Conservation (phyloP, 2,113 vertebrate species). For the Mirounga angustirostris region DNA sequence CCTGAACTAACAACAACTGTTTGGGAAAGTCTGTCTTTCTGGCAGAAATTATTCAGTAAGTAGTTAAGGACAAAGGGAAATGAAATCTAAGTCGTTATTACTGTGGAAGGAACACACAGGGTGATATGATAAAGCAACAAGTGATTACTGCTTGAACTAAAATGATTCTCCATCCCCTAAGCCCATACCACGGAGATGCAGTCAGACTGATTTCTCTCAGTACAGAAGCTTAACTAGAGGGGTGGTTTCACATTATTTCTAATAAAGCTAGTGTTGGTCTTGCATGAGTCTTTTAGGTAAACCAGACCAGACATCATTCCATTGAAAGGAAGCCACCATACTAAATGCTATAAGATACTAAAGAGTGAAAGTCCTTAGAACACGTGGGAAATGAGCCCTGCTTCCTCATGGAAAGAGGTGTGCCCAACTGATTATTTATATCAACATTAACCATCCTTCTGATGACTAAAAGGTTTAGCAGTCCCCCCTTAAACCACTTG, state of each 20-base stretch:
- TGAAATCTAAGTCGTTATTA: neutral
- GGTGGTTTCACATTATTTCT: neutral
- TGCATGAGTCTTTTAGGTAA: constrained; percentile 2
- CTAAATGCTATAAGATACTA: neutral
- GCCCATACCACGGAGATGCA: neutral
- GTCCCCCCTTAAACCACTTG: neutral
- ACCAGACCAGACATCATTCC: neutral
- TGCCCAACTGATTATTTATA: neutral
- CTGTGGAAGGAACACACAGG: neutral
- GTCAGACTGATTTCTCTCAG: neutral
- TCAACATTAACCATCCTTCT: neutral
- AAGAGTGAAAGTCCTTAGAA: neutral
- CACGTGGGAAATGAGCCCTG: neutral
- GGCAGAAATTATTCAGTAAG: constrained; percentile 12
- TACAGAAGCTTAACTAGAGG: neutral
- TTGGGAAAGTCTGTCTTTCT: neutral
- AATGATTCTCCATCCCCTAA: constrained; percentile 14
- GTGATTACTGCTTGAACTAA: neutral
- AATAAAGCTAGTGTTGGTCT: neutral
- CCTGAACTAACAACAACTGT: constrained; percentile 7
- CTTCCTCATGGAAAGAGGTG: constrained; percentile 27
- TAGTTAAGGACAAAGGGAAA: constrained; percentile 34
- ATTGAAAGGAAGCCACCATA: neutral
- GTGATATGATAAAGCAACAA: neutral
- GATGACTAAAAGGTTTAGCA: constrained; percentile 32